Evolutionary conservation across 2,888 invertebrate species (phyloP), one percentile per base, ranked within the genome.

Genomic region (Geotrupes spiniger): DNA sequence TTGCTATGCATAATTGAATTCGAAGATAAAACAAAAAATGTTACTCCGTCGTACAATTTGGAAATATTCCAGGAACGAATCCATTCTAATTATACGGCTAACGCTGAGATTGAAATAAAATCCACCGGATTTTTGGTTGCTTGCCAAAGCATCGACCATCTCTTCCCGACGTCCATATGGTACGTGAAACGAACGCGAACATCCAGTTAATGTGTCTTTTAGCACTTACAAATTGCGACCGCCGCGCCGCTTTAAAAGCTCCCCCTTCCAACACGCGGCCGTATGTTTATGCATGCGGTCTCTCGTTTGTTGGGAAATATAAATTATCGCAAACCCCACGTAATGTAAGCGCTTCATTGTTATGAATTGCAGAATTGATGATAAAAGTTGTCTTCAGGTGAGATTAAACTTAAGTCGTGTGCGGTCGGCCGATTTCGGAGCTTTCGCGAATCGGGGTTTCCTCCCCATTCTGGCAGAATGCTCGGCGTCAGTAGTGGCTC

Each of bases 401-500:
- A 59, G 65, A 63, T 60, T 59, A 57, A 46, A 36, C 36, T 45
- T 51, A 42, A 46, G 45, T 53, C 54, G 52, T 36, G 36, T 36
- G 17, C 42, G 38, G 42, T 52, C 59, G 58, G 44, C 29, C 29
- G 33, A 46, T 40, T 28, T 49, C 54, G 49, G 47, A 51, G 49
- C 50, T 53, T 53, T 53, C 57, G 53, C 58, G 58, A 56, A 50
- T 46, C 51, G 52, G 67, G 66, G 65, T 68, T 69, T 68, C 67
- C 69, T 64, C 66, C 63, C 66, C 68, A 63, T 63, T 61, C 61
- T 61, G 58, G 61, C 61, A 64, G 66, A 66, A 66, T 58, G 69
- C 64, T 64, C 67, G 69, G 67, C 68, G 68, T 66, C 70, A 71
- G 72, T 72, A 68, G 64, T 64, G 65, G 61, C 64, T 61, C 63